These are phyloP conservation scores for Eupithecia inturbata DNA, from an alignment of 2,888 invertebrate species.

Conservation along the genomic window DNA sequence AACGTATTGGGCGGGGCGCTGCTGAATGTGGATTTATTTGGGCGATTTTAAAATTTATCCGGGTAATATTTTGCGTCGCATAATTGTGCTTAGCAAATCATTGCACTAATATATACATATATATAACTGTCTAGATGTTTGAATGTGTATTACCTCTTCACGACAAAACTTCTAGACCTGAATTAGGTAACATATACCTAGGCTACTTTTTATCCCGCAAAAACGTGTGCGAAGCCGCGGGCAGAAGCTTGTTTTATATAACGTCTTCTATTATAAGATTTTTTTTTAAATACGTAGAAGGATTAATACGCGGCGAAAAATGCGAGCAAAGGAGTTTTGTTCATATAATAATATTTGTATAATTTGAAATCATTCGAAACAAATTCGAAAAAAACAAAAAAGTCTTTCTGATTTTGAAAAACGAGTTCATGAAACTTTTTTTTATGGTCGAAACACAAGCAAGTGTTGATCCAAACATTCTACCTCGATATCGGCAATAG, in stretches of 20 bases:
- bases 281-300: not conserved
- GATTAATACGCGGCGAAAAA: not conserved
- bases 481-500: slow-evolving; percentile 18
- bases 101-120: not conserved
- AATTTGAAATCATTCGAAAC: no score
- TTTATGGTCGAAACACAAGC: not conserved
- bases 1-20: slow-evolving; percentile 61
- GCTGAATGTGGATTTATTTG: slow-evolving; percentile 53
- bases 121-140: not conserved
- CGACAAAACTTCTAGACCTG: no score
- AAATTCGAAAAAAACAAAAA: not conserved
- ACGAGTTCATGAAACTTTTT: not conserved
- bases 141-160: not conserved
- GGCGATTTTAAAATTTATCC: not conserved
- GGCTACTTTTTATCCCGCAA: not conserved
- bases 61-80: not conserved
- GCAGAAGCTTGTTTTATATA: not conserved
- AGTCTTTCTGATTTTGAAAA: not conserved
- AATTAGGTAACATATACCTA: no score
- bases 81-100: not conserved
- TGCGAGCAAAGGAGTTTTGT: not conserved
- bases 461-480: slow-evolving; percentile 15
- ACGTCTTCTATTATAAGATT: no score
- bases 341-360: no score
- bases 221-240: not conserved